A percentile compares a stretch with the other conserved stretches of the same genome.
Conservation (phyloP, 1,140 invertebrate species). For the Helicorthomorpha holstii region DNA sequence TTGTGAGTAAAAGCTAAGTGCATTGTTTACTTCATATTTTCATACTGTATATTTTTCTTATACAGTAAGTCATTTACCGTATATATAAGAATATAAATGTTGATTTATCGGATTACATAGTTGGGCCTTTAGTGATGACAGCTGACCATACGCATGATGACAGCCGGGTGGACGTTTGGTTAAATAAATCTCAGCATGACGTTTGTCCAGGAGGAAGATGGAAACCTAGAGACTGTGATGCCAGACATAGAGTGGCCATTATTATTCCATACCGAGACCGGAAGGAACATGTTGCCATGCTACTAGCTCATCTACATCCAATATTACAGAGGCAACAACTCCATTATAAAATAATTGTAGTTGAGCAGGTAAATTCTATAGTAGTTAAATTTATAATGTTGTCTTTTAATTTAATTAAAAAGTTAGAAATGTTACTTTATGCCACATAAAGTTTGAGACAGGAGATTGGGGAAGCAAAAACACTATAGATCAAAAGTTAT, state of each 20-base stretch:
- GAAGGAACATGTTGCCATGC: constrained; percentile 53
- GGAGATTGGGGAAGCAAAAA: no score
- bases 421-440: no score
- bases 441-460: no score
- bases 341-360: constrained; percentile 77
- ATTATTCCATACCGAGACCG: constrained; percentile 78
- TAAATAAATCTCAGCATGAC: neutral
- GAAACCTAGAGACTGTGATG: constrained; percentile 49
- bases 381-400: neutral
- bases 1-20: no score
- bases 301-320: constrained; percentile 75
- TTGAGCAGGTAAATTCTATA: constrained; percentile 49
- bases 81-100: neutral
- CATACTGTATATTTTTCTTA: no score
- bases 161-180: neutral
- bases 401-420: no score
- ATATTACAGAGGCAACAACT: constrained; percentile 73
- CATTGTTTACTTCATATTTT: no score
- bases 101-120: no score
- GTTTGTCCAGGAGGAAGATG: constrained; percentile 44
- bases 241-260: constrained; percentile 61
- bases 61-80: neutral
- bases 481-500: no score
- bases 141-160: neutral
- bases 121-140: neutral